Conservation (phyloP, 2,113 vertebrate species). For the Carettochelys insculpta region DNA sequence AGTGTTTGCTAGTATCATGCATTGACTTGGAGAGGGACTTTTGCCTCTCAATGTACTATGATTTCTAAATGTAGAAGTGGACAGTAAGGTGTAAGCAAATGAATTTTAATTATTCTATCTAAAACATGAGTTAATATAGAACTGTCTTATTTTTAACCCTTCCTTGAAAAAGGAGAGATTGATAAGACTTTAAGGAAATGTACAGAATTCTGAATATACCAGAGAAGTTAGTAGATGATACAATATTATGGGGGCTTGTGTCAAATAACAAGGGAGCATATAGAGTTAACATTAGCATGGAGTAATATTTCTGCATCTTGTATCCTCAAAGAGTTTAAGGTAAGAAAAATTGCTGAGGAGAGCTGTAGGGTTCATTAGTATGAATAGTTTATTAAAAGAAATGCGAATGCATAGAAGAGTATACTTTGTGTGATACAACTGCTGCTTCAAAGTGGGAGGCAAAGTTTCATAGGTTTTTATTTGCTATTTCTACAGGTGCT, state of each 20-base stretch:
- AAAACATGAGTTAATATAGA: background rate
- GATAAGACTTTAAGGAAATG: background rate
- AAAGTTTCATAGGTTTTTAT: constrained; percentile 7
- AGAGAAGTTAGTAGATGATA: background rate
- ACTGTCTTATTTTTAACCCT: background rate
- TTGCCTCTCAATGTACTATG: background rate
- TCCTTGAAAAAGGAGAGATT: background rate
- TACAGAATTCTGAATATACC: background rate
- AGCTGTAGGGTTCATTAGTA: background rate
- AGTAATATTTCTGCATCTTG: background rate
- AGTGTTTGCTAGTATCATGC: background rate
- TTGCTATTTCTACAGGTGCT: constrained; percentile 49
- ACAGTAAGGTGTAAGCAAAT: background rate
- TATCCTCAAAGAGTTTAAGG: background rate
- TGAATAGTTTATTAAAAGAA: constrained; percentile 3
- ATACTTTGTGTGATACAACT: constrained; percentile 11
- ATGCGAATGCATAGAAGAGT: background rate
- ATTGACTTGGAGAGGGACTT: background rate
- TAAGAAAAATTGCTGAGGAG: background rate
- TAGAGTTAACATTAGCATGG: background rate
- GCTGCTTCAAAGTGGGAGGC: background rate
- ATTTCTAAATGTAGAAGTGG: background rate
- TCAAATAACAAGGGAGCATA: background rate
- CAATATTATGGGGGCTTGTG: background rate
- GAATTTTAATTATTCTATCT: background rate